Conservation (phyloP, 2,113 vertebrate genomes). For the Colaptes auratus region DNA sequence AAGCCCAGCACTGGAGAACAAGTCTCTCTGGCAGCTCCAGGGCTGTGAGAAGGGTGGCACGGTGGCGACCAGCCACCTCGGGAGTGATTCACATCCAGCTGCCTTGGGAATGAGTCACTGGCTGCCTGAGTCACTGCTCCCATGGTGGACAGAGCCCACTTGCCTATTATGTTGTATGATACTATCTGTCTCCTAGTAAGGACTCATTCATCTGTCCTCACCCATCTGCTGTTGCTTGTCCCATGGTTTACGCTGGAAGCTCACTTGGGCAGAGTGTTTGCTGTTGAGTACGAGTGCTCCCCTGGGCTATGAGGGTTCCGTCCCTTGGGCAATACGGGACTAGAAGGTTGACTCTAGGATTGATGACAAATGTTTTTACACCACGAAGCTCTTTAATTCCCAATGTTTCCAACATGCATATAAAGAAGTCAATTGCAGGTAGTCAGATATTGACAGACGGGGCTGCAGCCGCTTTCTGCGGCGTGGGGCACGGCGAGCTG, state of each 20-base stretch:
- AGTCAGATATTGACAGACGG: neutral
- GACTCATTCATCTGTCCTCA: conserved; percentile 1
- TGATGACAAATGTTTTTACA: neutral
- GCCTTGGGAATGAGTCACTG: conserved; percentile 48
- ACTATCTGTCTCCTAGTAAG: conserved; percentile 32
- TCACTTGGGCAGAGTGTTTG: neutral
- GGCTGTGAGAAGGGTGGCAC: neutral
- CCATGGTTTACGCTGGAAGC: neutral
- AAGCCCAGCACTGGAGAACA: neutral
- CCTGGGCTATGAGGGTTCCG: neutral
- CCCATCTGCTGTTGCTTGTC: conserved; percentile 36
- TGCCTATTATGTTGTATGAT: conserved; percentile 9
- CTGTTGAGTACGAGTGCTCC: neutral
- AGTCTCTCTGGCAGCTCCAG: neutral
- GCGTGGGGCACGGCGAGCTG: fast-evolving
- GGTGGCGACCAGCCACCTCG: neutral
- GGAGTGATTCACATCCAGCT: conserved; percentile 57
- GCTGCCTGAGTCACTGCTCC: conserved; percentile 27
- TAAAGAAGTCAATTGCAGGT: neutral
- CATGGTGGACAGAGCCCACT: neutral
- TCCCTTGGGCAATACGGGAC: neutral
- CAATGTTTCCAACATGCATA: neutral
- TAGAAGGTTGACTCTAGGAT: too few species aligned
- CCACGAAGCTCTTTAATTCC: neutral
- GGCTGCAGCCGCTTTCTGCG: neutral